Percentiles rank a stretch among this genome's conserved stretches.
Evolutionary conservation across 2,888 invertebrate genomes (phyloP).

Genomic region (Bombyx huttoni): DNA sequence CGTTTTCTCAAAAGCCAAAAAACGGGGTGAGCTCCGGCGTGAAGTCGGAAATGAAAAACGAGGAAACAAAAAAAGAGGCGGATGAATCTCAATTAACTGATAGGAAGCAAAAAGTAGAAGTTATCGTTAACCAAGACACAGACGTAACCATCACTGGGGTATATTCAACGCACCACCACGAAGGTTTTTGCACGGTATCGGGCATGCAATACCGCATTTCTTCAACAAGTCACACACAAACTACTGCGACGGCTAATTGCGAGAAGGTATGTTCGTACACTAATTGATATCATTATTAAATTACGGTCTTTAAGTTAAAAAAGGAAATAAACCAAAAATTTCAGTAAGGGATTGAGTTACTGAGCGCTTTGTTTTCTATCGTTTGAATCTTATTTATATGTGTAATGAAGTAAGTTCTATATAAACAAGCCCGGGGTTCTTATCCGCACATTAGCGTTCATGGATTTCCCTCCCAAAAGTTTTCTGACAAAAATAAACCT

Average conservation of each 20-base stretch:
- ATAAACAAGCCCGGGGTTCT: slow-evolving; percentile 57
- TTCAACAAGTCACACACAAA: slow-evolving; percentile 88
- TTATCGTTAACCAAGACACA: slow-evolving; percentile 88
- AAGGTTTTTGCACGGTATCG: slow-evolving; percentile 87
- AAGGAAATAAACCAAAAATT: too few species aligned
- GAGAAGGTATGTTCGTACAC: slow-evolving; percentile 66
- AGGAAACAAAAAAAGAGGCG: slow-evolving; percentile 51
- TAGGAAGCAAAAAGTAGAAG: slow-evolving; percentile 77
- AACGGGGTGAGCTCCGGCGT: slow-evolving; percentile 68
- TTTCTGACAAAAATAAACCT: slow-evolving; percentile 35
- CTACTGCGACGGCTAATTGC: slow-evolving; percentile 85
- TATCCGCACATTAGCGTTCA: slow-evolving; percentile 48
- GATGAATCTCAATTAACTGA: slow-evolving; percentile 41
- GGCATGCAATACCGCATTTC: slow-evolving; percentile 91
- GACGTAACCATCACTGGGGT: slow-evolving; percentile 91
- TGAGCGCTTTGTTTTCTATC: slow-evolving; percentile 38
- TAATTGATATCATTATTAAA: too few species aligned
- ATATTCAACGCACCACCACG: slow-evolving; percentile 86
- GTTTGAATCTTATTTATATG: slow-evolving; percentile 52
- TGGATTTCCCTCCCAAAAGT: slow-evolving; percentile 25
- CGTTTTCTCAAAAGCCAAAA: slow-evolving; percentile 66
- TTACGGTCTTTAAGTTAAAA: too few species aligned
- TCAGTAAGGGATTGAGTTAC: slow-evolving; percentile 6
- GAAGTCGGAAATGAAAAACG: slow-evolving; percentile 65
- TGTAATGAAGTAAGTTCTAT: slow-evolving; percentile 65